These are phyloP conservation scores for Drosophila ananassae DNA, from an alignment of 1,140 invertebrate genomes.

Conservation along the genomic window DNA sequence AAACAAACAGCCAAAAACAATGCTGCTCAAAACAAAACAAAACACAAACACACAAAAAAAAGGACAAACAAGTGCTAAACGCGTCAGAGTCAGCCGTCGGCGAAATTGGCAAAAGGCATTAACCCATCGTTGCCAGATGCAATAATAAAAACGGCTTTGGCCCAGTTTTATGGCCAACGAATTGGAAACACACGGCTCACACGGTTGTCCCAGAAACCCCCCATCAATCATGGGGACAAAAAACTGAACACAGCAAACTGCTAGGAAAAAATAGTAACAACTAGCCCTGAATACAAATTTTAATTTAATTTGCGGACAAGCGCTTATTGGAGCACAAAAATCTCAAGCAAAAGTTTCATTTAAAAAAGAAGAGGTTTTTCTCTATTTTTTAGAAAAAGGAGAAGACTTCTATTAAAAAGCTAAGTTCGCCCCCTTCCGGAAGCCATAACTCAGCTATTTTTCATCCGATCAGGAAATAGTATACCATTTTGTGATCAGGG, in stretches of 20 bases:
- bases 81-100: conserved; percentile 22
- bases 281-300: not conserved
- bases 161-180: conserved; percentile 7
- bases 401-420: too few relatives aligned
- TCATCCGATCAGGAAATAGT: too few relatives aligned
- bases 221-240: not conserved
- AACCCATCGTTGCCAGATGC: conserved; percentile 52
- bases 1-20: conserved; percentile 19
- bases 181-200: not conserved
- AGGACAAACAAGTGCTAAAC: conserved; percentile 29
- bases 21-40: conserved; percentile 13
- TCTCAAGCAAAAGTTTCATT: not conserved
- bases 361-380: too few relatives aligned
- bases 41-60: conserved; percentile 1
- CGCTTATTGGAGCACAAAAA: not conserved
- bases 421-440: too few relatives aligned
- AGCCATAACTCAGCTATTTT: too few relatives aligned
- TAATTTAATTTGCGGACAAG: not conserved
- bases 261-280: not conserved
- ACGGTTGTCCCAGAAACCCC: not conserved
- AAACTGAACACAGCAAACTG: not conserved
- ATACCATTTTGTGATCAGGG: too few relatives aligned
- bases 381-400: too few relatives aligned
- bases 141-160: conserved; percentile 37
- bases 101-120: conserved; percentile 59